phyloP scores from a whole-genome alignment of 2,113 vertebrate genomes.

The Pseudorhombus dupliciocellatus region DNA sequence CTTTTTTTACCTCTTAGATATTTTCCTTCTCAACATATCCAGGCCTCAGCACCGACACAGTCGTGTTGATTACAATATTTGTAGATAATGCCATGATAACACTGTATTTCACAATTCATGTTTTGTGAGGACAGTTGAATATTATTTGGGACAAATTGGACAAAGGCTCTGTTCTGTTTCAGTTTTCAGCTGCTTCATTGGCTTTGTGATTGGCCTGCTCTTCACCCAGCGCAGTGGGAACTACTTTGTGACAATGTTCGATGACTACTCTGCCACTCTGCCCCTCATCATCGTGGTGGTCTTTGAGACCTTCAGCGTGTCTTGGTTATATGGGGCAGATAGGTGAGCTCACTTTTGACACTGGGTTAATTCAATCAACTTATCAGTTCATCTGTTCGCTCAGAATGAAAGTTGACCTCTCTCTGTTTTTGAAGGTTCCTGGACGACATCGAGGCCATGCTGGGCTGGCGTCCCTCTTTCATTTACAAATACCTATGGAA shows the following conservation, averaged over 20 bases:
- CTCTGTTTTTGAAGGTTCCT: slow-evolving; percentile 78
- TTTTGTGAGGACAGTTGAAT: too few relatives aligned
- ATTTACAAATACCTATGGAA: slow-evolving; percentile 85
- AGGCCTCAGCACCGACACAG: too few relatives aligned
- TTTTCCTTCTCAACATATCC: neutral
- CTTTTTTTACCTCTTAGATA: neutral
- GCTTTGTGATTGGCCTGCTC: slow-evolving; percentile 83
- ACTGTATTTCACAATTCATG: too few relatives aligned
- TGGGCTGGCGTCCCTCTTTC: slow-evolving; percentile 76
- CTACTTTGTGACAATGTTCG: slow-evolving; percentile 88
- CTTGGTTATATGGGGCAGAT: slow-evolving; percentile 86
- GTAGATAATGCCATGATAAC: too few relatives aligned
- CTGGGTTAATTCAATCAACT: neutral
- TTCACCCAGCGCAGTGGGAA: slow-evolving; percentile 85
- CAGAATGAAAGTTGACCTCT: neutral
- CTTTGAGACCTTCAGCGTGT: slow-evolving; percentile 84
- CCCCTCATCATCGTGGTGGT: slow-evolving; percentile 84
- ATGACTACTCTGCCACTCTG: slow-evolving; percentile 83
- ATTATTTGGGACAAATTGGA: neutral
- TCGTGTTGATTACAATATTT: too few relatives aligned
- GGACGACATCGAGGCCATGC: slow-evolving; percentile 80
- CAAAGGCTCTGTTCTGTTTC: neutral
- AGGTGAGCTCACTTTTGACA: slow-evolving; percentile 74
- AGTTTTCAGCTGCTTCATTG: slow-evolving; percentile 79
- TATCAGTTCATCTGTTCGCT: neutral